phyloP scores from a whole-genome alignment of 1,140 invertebrate genomes.

The Achatina immaculata region DNA sequence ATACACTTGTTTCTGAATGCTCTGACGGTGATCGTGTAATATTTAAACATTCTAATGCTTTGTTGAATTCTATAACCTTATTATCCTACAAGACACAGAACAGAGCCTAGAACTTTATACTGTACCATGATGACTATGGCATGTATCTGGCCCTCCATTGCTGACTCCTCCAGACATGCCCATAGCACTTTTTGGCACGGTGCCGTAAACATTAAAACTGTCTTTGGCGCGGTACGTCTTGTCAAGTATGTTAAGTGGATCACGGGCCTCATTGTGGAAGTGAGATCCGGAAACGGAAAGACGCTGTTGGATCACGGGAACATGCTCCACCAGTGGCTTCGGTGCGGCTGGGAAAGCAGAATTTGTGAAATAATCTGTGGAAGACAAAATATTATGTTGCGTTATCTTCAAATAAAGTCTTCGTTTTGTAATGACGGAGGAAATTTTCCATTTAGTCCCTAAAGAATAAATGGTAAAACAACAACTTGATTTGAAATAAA shows the following conservation, averaged over 20 bases:
- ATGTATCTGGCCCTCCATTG: conserved; percentile 44
- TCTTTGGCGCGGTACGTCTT: conserved; percentile 47
- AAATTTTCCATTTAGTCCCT: too few relatives aligned
- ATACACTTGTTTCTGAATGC: too few relatives aligned
- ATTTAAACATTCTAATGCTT: too few relatives aligned
- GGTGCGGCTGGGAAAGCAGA: conserved; percentile 40
- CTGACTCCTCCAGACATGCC: neutral
- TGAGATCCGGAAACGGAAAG: conserved; percentile 44
- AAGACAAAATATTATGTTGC: neutral
- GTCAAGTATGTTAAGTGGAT: conserved; percentile 63
- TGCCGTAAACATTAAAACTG: neutral
- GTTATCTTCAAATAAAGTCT: too few relatives aligned
- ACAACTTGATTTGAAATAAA: too few relatives aligned
- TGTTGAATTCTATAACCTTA: too few relatives aligned
- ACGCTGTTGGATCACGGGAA: conserved; percentile 64
- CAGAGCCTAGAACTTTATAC: too few relatives aligned
- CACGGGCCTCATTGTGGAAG: conserved; percentile 47
- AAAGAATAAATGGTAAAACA: too few relatives aligned
- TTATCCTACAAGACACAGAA: too few relatives aligned
- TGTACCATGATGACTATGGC: too few relatives aligned
- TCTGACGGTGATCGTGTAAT: too few relatives aligned
- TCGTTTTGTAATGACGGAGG: too few relatives aligned
- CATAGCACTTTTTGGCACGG: neutral
- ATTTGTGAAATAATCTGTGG: conserved; percentile 55
- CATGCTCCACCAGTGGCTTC: conserved; percentile 66